Evolutionary conservation across 2,888 invertebrate species (phyloP).

Genomic region (Sarcophaga subvicina): DNA sequence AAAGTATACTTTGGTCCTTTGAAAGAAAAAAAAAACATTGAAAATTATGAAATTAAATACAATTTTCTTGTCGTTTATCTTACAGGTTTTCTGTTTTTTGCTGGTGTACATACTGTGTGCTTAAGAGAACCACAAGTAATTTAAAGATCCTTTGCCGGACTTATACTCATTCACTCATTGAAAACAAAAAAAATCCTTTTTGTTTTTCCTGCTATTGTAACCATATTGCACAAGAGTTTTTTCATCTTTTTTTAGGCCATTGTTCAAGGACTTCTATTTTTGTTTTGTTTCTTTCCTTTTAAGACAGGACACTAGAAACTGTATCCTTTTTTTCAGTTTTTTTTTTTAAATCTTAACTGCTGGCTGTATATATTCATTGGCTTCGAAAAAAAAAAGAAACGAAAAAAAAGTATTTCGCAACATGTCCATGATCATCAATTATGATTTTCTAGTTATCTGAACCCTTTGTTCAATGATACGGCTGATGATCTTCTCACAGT

Average conservation of each 20-base stretch:
- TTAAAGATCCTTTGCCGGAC: conserved; percentile 66
- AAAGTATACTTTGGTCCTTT: conserved; percentile 35
- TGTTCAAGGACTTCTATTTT: conserved; percentile 22
- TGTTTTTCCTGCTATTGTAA: conserved; percentile 18
- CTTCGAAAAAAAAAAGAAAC: background rate
- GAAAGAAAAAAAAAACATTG: conserved; percentile 4
- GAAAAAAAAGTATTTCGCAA: conserved; percentile 54
- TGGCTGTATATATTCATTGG: conserved; percentile 1
- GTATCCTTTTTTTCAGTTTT: conserved; percentile 59
- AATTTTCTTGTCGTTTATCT: conserved; percentile 44
- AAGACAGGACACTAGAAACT: background rate
- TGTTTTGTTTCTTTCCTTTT: background rate
- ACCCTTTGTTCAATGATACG: conserved; percentile 51
- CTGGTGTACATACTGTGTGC: conserved; percentile 6
- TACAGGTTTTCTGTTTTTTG: conserved; percentile 37
- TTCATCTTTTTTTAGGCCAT: conserved; percentile 16
- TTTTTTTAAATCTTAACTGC: conserved; percentile 46
- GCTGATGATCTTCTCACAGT: conserved; percentile 13
- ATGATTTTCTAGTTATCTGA: conserved; percentile 58
- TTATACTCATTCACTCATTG: background rate
- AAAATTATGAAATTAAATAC: conserved; percentile 66
- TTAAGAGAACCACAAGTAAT: conserved; percentile 68
- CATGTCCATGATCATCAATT: conserved; percentile 57
- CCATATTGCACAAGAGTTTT: conserved; percentile 54
- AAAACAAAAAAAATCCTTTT: conserved; percentile 16